Evolutionary conservation across 2,797 vertebrate genomes (phyloP), one percentile per base, ranked within the genome.

Genomic region (Kryptopterus vitreolus): DNA sequence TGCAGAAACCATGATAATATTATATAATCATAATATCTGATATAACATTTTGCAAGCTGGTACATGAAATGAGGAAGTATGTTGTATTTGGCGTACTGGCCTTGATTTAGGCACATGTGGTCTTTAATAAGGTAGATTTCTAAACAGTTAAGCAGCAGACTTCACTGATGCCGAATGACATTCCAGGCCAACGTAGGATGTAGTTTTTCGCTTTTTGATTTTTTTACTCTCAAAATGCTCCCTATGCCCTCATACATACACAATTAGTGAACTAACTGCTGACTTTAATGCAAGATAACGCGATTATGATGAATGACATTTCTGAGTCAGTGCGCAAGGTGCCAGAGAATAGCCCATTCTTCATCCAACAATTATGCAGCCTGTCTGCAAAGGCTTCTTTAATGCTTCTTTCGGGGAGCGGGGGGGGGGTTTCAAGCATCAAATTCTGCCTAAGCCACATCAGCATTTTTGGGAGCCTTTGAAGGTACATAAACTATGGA

Each of bases 271-370:
- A 31, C 31, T 57, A 57, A 57, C 53, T 38, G 18, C 53, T 43
- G 71, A 38, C 71, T 26, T 58, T 53, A 72, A 55, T 55, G 69
- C 29, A 53, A 55, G 20, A 35, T 72, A 72, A 72, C 55, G 29
- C 33, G 50, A 53, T 55, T 72, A 35, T 68, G 63, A 53, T 57
- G 29, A 50, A 35, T 78, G 58, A 35, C 62, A 69, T 16, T 55
- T 55, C 50, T 53, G 69, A 55, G 26, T 71, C 69, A 29, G 46
- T 71, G 26, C 69, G 53, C 69, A 72, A 72, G 69, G 50, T 72
- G n/a, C 62, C 65, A 66, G 22, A 53, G 63, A 57, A 26, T 33
- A 72, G 50, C 50, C 5, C 29, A 55, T 72, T 22, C 22, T 71
- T 71, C 48, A 71, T 58, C 65, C 66, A 71, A 48, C 65, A 66